Percentiles rank a stretch among this genome's conserved stretches.
phyloP scores from a whole-genome alignment of 2,888 invertebrate species.

The Coelopa pilipes region DNA sequence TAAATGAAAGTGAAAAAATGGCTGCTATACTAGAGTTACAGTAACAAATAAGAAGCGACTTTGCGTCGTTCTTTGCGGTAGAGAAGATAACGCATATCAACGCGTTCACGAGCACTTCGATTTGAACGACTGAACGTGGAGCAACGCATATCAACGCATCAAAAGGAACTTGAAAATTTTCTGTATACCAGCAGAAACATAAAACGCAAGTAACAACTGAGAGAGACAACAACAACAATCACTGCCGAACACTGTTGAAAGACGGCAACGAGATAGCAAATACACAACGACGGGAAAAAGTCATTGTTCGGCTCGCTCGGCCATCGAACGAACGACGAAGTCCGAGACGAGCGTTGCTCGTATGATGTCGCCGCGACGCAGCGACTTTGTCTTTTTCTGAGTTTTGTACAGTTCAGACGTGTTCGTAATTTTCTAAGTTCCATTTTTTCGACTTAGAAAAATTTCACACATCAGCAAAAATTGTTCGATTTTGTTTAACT shows the following conservation, averaged over 20 bases:
- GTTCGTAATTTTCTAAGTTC: conserved; percentile 55
- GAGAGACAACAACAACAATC: conserved; percentile 19
- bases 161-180: conserved; percentile 48
- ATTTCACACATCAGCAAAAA: conserved; percentile 41
- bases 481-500: conserved; percentile 11
- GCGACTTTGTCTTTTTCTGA: conserved; percentile 54
- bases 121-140: neutral
- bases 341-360: conserved; percentile 42
- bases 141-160: conserved; percentile 47
- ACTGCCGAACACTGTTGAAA: neutral
- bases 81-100: neutral
- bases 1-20: neutral
- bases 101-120: conserved; percentile 40
- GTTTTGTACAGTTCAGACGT: conserved; percentile 51
- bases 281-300: conserved; percentile 9
- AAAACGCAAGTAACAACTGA: no score
- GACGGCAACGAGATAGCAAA: conserved; percentile 22
- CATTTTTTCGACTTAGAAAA: conserved; percentile 48
- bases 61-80: neutral
- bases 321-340: conserved; percentile 41
- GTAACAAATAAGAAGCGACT: neutral
- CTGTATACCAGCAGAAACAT: conserved; percentile 41
- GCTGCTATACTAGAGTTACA: neutral
- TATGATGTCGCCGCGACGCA: conserved; percentile 47
- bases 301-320: conserved; percentile 11